Evolutionary conservation across 2,888 invertebrate species (phyloP), one percentile per base, ranked within the genome.

Genomic region (Calameuta filiformis): DNA sequence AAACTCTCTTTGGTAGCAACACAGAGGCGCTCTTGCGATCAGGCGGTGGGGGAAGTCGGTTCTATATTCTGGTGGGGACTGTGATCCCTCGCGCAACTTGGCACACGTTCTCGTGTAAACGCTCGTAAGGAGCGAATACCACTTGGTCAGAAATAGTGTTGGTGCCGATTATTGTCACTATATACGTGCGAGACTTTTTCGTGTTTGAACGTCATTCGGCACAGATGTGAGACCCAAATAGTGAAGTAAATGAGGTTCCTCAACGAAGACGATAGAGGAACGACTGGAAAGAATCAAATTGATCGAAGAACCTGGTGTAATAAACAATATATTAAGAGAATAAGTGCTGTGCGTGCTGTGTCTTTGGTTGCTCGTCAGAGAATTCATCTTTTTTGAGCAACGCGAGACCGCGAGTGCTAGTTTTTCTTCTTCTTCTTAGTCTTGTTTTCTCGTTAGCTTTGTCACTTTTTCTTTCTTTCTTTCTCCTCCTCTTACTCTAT

Each of bases 61-160:
- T 56, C 56, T 56, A 56, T 56, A 56, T 56, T 56, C 56, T 69
- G 77, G 81, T 81, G 81, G 83, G 79, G 82, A 80, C 78, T 79
- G 85, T 79, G 80, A 71, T 34, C 56, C 79, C 80, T 81, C 76
- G 75, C 75, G 85, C 79, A 83, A 82, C 84, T 84, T 81, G 84
- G 82, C 83, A 84, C 81, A 83, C 56, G 56, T 56, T 56, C 82
- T 83, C 79, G 82, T 83, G 83, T 82, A 81, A 83, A 81, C 81
- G 81, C 79, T 82, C 84, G 81, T 81, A 82, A 71, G 71, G 31
- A 71, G 71, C 71, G 71, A 71, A 71, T 71, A 56, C 71, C 69
- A 71, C 31, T 71, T 31, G 71, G 71, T 71, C 71, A 31, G 31
- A 12, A 34, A 71, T 71, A 71, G 71, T 71, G 71, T 71, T 71